A percentile compares a stretch with the other conserved stretches of the same genome.
These are phyloP conservation scores for Ceratoteleas bidentatus DNA, from an alignment of 1,140 invertebrate species.

Conservation along the genomic window DNA sequence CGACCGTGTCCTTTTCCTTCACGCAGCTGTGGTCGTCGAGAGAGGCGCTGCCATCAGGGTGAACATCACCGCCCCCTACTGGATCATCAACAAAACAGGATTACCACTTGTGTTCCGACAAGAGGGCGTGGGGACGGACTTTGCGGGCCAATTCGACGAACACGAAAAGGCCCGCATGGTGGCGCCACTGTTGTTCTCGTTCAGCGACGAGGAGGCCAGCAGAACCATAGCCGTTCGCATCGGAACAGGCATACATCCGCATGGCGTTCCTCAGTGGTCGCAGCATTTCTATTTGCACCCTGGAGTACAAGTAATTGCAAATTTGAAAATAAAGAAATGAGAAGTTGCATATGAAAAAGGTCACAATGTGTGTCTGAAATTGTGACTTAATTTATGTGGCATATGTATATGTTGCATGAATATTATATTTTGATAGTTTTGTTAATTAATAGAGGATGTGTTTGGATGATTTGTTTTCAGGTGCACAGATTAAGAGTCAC, in stretches of 20 bases:
- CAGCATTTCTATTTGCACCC: conserved; percentile 90
- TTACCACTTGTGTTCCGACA: conserved; percentile 96
- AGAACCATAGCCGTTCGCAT: conserved; percentile 84
- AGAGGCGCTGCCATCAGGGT: conserved; percentile 84
- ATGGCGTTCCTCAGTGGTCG: conserved; percentile 89
- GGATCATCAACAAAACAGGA: conserved; percentile 98
- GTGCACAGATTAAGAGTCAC: too few relatives aligned
- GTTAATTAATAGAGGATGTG: too few relatives aligned
- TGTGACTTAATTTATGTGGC: too few relatives aligned
- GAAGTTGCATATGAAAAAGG: too few relatives aligned
- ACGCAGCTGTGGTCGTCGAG: conserved; percentile 83
- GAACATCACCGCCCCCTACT: conserved; percentile 92
- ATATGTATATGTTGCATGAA: too few relatives aligned
- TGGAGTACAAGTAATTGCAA: conserved; percentile 84
- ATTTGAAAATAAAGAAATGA: neutral
- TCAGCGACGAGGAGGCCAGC: conserved; percentile 92
- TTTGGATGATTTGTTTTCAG: too few relatives aligned
- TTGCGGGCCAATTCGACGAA: conserved; percentile 96
- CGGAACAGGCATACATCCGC: conserved; percentile 85
- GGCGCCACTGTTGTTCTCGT: conserved; percentile 96
- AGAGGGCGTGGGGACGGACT: conserved; percentile 89
- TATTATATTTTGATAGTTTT: too few relatives aligned
- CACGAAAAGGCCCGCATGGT: conserved; percentile 96
- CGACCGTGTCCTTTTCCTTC: conserved; percentile 88
- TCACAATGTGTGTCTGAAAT: too few relatives aligned